A percentile compares a stretch with the other conserved stretches of the same genome.
Evolutionary conservation across 2,888 invertebrate genomes (phyloP).

Genomic region (Scaptomyza reducta): DNA sequence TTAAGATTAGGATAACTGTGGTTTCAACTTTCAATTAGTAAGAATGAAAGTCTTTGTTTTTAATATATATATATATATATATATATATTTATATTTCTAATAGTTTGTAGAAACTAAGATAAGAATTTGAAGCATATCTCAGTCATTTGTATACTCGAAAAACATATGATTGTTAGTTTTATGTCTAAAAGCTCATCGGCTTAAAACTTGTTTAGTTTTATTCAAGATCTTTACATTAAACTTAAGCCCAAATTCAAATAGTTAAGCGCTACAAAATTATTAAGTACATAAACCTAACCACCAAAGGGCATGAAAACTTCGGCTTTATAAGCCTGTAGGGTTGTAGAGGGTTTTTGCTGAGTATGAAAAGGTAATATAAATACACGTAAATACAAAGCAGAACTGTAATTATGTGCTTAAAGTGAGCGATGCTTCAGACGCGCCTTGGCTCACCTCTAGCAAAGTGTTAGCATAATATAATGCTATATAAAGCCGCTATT

Average conservation of each 20-base stretch:
- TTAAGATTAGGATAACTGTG: not conserved
- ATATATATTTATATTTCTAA: no score
- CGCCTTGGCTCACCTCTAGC: conserved; percentile 1
- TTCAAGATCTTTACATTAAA: not conserved
- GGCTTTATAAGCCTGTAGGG: not conserved
- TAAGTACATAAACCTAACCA: not conserved
- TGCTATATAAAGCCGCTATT: conserved; percentile 15
- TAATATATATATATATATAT: no score
- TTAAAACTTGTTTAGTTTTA: not conserved
- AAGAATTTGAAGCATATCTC: no score
- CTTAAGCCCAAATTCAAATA: not conserved
- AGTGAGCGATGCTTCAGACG: conserved; percentile 67
- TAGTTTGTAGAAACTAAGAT: no score
- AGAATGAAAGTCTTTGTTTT: no score
- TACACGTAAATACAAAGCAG: conserved; percentile 78
- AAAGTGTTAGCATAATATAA: not conserved
- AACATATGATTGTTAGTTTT: no score
- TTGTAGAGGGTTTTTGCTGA: not conserved
- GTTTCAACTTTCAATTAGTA: no score
- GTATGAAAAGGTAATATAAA: conserved; percentile 71
- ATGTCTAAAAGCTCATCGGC: no score
- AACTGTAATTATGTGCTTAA: conserved; percentile 79
- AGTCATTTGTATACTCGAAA: no score
- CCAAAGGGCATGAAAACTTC: conserved; percentile 23
- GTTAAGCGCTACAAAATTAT: not conserved